Percentiles rank a stretch among this genome's conserved stretches.
These are phyloP conservation scores for Cryptocephalus primarius DNA, from an alignment of 2,888 invertebrate species.

Conservation along the genomic window DNA sequence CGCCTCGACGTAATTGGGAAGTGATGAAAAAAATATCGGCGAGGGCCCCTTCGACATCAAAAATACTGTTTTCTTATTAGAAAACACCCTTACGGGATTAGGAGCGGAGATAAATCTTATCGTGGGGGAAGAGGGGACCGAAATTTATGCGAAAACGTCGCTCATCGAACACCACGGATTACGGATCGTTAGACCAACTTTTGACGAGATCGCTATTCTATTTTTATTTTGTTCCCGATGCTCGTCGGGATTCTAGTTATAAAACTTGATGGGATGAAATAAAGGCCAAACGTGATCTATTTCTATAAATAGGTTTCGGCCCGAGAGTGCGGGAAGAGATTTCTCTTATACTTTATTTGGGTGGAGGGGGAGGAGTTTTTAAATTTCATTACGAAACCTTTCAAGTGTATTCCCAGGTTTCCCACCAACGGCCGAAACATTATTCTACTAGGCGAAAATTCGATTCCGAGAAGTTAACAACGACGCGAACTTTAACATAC, in stretches of 20 bases:
- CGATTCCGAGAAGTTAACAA: no score
- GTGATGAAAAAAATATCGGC: no score
- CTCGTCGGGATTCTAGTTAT: constrained; percentile 17
- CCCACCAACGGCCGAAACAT: no score
- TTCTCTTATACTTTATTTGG: no score
- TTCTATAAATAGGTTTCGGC: constrained; percentile 13
- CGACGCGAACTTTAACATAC: no score
- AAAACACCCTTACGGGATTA: neutral
- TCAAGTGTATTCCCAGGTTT: no score
- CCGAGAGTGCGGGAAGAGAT: neutral
- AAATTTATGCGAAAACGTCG: constrained; percentile 1
- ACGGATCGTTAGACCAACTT: constrained; percentile 8
- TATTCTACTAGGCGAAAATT: no score
- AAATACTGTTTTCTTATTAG: neutral
- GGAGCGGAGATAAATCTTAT: neutral
- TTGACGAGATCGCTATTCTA: constrained; percentile 12
- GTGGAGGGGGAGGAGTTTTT: no score
- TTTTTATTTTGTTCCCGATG: neutral
- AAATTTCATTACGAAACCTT: no score
- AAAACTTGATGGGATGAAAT: constrained; percentile 23
- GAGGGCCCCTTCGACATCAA: no score
- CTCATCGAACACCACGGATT: neutral
- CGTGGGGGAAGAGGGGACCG: neutral
- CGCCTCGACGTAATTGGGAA: no score
- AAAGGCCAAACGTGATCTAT: constrained; percentile 25